Evolutionary conservation across 2,797 vertebrate genomes (phyloP), one percentile per base, ranked within the genome.

Genomic region (Cryptoblepharus egeriae): DNA sequence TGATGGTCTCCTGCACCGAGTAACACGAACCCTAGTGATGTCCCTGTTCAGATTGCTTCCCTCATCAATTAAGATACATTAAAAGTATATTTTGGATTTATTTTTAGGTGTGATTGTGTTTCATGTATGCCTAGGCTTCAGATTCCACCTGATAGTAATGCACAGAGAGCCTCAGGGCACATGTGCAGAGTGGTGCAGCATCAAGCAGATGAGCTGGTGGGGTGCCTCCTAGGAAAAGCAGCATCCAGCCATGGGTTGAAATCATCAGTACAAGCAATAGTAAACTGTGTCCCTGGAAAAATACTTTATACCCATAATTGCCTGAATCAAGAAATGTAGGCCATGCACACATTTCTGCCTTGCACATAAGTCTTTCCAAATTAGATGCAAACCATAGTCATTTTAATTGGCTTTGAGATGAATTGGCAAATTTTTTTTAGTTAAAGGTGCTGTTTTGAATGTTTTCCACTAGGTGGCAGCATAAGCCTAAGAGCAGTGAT

Each of bases 401-500:
- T 32, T 16, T 58, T 20, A 58, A 37, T 3, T 74, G 32, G 5
- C 4, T 74, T 58, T 37, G 3, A 74, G 30, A 10, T 22, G 49
- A 12, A 13, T 26, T 35, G 39, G 26, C 58, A 81, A 58, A 7
- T 60, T 32, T 45, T 32, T 45, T 15, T 26, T 22, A n/a, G 26
- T 52, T 6, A 52, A 3, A 15, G 65, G 15, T 32, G 45, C 12
- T 55, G 12, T 28, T 67, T 57, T 84, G 32, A 60, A 81, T 0
- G 2, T 2, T 13, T 0, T 1, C 88, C 95, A 83, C 92, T 89
- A 95, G 95, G 78, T 93, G 95, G 94, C 94, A 91, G 65, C 84
- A 71, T 75, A n/a, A 85, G 70, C 11, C 81, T 22, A 57, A 37
- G 87, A 84, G 86, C 20, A 74, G 52, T 7, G 6, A 16, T 2